Conservation (phyloP, 1,140 invertebrate genomes). For the Brachionus asplanchnoidis region DNA sequence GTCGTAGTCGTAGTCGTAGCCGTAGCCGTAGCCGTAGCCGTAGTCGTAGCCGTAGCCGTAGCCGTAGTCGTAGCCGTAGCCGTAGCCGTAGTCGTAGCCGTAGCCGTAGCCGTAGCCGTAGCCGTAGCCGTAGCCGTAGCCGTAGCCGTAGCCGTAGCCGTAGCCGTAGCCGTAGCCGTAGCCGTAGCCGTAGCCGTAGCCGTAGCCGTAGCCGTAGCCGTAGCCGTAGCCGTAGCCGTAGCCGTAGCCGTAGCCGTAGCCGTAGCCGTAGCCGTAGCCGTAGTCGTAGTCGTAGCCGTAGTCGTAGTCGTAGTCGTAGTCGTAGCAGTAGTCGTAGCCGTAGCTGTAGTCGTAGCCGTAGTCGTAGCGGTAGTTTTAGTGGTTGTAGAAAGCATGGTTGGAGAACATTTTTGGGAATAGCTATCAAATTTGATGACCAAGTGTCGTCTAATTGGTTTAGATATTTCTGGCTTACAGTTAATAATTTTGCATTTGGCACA, state of each 20-base stretch:
- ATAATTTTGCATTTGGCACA: slow-evolving; percentile 32
- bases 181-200: neutral
- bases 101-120: neutral
- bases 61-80: neutral
- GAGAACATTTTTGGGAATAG: neutral
- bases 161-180: neutral
- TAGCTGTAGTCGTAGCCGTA: neutral
- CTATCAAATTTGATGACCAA: neutral
- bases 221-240: neutral
- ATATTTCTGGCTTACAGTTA: neutral
- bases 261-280: neutral
- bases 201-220: neutral
- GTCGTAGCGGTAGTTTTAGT: neutral
- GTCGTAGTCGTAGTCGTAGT: neutral
- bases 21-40: neutral
- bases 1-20: neutral
- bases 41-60: neutral
- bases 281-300: neutral
- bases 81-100: neutral
- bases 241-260: neutral
- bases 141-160: neutral
- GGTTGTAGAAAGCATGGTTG: neutral
- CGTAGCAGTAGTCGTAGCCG: neutral
- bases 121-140: neutral
- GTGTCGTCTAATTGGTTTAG: neutral